These are phyloP conservation scores for Whitmania pigra DNA, from an alignment of 1,140 invertebrate species.

Conservation along the genomic window DNA sequence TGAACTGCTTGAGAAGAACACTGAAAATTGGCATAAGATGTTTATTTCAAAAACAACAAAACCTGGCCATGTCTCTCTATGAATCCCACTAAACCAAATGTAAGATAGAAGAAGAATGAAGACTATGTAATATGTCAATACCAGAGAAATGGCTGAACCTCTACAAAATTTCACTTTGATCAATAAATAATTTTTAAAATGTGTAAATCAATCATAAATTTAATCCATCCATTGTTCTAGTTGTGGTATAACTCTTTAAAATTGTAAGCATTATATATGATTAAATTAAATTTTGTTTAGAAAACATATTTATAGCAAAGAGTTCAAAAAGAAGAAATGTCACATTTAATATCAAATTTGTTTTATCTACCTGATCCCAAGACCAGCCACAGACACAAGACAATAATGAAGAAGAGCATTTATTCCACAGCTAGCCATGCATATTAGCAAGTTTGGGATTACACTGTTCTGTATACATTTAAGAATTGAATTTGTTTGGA, in stretches of 20 bases:
- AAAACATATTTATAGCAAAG: too few relatives aligned
- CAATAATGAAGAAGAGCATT: constrained; percentile 23
- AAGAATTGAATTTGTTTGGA: background rate
- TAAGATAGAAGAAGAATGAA: constrained; percentile 21
- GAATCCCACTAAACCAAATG: constrained; percentile 24
- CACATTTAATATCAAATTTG: too few relatives aligned
- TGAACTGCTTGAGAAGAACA: background rate
- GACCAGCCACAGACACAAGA: constrained; percentile 19
- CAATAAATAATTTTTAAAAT: background rate
- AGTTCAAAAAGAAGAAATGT: too few relatives aligned
- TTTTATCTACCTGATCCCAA: constrained; percentile 22
- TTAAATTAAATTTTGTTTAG: too few relatives aligned
- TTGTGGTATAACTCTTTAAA: too few relatives aligned
- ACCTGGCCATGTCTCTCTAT: constrained; percentile 24
- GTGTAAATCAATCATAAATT: background rate
- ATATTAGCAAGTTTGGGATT: constrained; percentile 22
- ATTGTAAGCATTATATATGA: too few relatives aligned
- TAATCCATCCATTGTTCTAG: too few relatives aligned
- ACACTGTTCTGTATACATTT: constrained; percentile 22
- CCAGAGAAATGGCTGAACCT: constrained; percentile 24
- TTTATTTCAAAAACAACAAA: background rate
- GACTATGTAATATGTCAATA: constrained; percentile 24
- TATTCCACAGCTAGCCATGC: constrained; percentile 22
- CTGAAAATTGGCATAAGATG: background rate
- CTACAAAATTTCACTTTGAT: constrained; percentile 3